Base-by-base conservation (phyloP, 2,113 vertebrate species). In the Petromus typicus region DNA sequence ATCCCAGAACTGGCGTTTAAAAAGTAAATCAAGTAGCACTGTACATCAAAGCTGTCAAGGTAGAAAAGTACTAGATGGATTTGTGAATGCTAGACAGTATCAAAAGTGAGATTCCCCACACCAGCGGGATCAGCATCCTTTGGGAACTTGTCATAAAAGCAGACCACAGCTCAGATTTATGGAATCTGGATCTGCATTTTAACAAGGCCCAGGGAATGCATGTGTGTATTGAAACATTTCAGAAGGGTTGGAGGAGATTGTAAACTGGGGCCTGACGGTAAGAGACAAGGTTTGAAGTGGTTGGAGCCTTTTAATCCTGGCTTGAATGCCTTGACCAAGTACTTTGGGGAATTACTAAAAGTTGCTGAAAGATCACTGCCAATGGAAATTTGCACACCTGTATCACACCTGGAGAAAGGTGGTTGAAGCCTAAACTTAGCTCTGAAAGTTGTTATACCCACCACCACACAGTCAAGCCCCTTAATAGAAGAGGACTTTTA, bases 151-250 rank as follows among this genome's bases (percentile, higher is more conserved):
- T 64, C 80, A 86, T n/a, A 85, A 86, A 95, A 87, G 18, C 64
- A 94, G 64, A 34, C 7, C 43, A 63, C 20, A 89, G 61, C 54
- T 87, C 56, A 93, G 80, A 90, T n/a, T 90, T 95, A 48, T 12
- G 82, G 67, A 94, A 86, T 96, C 40, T 95, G 87, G 95, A 92
- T 85, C 64, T 81, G 40, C 32, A 92, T 81, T 92, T 94, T 90
- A 88, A 90, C 25, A 92, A 81, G 80, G 37, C 13, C 59, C n/a
- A 40, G 22, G 9, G 27, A 88, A 85, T 48, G 88, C 37, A 9
- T 92, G 40, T 61, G 34, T 18, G 27, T 10, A 14, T 66, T 73
- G 43, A 61, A 48, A 79, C 56, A 69, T 87, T 67, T 48, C 10
- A 69, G 18, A 91, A 87, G 10, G 86, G 11, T 66, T 84, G 40